Evolutionary conservation across 2,888 invertebrate genomes (phyloP).

Genomic region (Tinea semifulvella): DNA sequence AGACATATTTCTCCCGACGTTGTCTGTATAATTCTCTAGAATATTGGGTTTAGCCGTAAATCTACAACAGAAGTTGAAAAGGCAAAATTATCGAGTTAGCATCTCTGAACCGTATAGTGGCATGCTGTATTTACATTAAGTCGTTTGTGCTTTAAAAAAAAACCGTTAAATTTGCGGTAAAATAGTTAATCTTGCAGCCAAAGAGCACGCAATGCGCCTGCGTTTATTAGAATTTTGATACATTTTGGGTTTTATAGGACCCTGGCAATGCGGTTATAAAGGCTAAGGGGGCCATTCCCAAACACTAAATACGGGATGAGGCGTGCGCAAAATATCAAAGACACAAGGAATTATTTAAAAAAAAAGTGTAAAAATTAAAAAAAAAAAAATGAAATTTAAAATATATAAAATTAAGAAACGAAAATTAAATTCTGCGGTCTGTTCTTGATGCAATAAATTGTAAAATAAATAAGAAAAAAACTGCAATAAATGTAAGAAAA

Average conservation of each 20-base stretch:
- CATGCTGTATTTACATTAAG: background rate
- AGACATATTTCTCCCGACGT: no score
- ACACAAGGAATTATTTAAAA: conserved; percentile 33
- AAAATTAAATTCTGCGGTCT: conserved; percentile 26
- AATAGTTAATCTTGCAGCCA: no score
- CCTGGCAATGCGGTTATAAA: conserved; percentile 13
- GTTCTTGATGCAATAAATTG: background rate
- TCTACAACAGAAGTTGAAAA: no score
- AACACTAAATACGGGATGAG: conserved; percentile 29
- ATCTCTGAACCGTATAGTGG: conserved; percentile 13
- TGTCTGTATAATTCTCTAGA: no score
- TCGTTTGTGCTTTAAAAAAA: background rate
- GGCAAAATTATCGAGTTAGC: background rate
- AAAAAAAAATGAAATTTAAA: background rate
- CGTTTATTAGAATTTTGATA: background rate
- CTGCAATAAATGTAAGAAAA: conserved; percentile 15
- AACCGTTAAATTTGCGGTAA: background rate
- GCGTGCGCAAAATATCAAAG: conserved; percentile 47
- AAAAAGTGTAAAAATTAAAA: conserved; percentile 28
- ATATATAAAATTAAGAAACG: conserved; percentile 8
- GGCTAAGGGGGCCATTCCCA: conserved; percentile 19
- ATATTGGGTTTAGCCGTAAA: no score
- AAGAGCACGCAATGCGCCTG: conserved; percentile 9
- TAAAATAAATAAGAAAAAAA: conserved; percentile 12
- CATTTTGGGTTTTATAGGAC: background rate